These are phyloP conservation scores for Galbula dea DNA, from an alignment of 2,113 vertebrate species.

Conservation along the genomic window DNA sequence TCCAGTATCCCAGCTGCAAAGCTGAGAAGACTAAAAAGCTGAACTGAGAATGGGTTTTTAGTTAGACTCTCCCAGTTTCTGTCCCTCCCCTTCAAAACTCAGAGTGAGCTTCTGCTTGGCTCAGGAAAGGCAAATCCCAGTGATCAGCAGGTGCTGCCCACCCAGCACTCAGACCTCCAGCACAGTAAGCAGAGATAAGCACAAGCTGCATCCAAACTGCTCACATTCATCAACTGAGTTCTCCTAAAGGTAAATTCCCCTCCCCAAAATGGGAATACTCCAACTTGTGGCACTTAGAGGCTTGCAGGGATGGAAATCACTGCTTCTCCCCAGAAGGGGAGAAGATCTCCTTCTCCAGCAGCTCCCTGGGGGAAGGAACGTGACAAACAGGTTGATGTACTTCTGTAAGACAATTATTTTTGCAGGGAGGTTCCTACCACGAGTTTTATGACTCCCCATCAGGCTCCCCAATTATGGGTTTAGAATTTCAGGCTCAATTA, in stretches of 20 bases:
- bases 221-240: neutral
- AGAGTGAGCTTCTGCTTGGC: neutral
- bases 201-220: neutral
- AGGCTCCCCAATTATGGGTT: neutral
- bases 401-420: neutral
- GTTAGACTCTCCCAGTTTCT: neutral
- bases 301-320: neutral
- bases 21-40: neutral
- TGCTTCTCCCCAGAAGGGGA: accelerated
- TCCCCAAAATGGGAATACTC: neutral
- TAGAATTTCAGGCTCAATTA: conserved; percentile 48
- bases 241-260: neutral
- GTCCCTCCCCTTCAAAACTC: neutral
- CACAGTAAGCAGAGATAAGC: neutral
- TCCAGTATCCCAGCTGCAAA: neutral
- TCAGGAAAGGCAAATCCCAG: accelerated
- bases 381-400: neutral
- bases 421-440: neutral
- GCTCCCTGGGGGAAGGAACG: neutral
- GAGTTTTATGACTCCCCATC: neutral
- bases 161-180: neutral
- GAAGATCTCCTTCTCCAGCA: neutral
- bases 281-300: neutral
- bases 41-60: accelerated
- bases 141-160: accelerated